Evolutionary conservation across 1,140 invertebrate genomes (phyloP).

Genomic region (Eriocheir sinensis): DNA sequence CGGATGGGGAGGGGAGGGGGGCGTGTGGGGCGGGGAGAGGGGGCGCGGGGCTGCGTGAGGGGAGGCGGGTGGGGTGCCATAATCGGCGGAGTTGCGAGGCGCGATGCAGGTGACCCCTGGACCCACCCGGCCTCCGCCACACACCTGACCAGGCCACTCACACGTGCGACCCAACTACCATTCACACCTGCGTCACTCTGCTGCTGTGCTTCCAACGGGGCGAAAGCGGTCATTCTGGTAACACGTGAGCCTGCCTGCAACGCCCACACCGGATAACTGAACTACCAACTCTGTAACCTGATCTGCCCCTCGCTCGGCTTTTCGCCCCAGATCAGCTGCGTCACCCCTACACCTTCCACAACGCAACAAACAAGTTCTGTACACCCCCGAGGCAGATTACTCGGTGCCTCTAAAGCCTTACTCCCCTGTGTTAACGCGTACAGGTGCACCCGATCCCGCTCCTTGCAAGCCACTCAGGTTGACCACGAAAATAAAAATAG

Average conservation of each 20-base stretch:
- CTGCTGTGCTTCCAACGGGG: neutral
- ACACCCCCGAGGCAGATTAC: no score
- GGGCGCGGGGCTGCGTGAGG: neutral
- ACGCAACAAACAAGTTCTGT: no score
- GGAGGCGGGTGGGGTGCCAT: slow-evolving; percentile 58
- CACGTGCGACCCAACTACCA: slow-evolving; percentile 51
- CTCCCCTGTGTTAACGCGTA: no score
- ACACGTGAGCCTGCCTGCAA: no score
- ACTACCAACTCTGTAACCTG: neutral
- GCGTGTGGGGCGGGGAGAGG: neutral
- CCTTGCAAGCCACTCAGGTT: neutral
- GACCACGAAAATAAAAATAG: neutral
- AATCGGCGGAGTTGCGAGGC: slow-evolving; percentile 45
- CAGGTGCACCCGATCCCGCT: neutral
- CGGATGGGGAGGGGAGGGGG: neutral
- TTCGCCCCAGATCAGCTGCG: neutral
- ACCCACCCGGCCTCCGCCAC: slow-evolving; percentile 44
- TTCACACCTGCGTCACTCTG: neutral
- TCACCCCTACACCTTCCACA: neutral
- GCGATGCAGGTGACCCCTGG: slow-evolving; percentile 67
- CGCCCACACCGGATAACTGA: no score
- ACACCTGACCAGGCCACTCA: slow-evolving; percentile 59
- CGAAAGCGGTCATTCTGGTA: neutral
- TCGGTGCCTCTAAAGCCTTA: no score
- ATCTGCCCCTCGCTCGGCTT: neutral